These are phyloP conservation scores for Rhamnusium bicolor DNA, from an alignment of 2,888 invertebrate species.

Conservation along the genomic window DNA sequence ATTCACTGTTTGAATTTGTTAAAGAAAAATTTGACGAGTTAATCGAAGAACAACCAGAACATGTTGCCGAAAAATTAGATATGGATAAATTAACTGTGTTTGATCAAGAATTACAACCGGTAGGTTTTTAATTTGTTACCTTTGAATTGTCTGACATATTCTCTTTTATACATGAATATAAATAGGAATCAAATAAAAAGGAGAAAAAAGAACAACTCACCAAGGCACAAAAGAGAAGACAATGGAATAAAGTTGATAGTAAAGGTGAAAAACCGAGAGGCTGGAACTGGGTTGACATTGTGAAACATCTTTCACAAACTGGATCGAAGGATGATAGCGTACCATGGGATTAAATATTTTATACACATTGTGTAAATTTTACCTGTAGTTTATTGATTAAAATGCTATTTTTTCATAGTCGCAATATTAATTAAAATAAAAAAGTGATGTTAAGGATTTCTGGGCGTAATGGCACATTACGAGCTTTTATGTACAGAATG, in stretches of 20 bases:
- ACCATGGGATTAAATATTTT: constrained; percentile 45
- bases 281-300: constrained; percentile 96
- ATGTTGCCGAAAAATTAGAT: constrained; percentile 65
- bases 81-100: constrained; percentile 75
- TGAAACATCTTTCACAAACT: constrained; percentile 94
- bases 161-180: neutral
- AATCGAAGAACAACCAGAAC: constrained; percentile 80
- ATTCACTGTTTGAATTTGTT: constrained; percentile 91
- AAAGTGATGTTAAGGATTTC: too few species aligned
- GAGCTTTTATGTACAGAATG: too few species aligned
- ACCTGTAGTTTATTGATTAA: neutral
- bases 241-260: constrained; percentile 88
- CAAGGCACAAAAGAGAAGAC: constrained; percentile 91
- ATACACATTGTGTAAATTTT: neutral
- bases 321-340: constrained; percentile 72
- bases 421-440: too few species aligned
- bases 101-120: constrained; percentile 65
- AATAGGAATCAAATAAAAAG: constrained; percentile 73
- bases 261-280: constrained; percentile 90
- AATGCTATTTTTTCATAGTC: neutral
- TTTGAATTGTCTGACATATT: neutral
- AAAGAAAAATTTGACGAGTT: constrained; percentile 87
- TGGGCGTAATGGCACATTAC: too few species aligned
- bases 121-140: constrained; percentile 14
- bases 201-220: constrained; percentile 88